phyloP scores from a whole-genome alignment of 1,140 invertebrate genomes.

The Copidosoma floridanum region DNA sequence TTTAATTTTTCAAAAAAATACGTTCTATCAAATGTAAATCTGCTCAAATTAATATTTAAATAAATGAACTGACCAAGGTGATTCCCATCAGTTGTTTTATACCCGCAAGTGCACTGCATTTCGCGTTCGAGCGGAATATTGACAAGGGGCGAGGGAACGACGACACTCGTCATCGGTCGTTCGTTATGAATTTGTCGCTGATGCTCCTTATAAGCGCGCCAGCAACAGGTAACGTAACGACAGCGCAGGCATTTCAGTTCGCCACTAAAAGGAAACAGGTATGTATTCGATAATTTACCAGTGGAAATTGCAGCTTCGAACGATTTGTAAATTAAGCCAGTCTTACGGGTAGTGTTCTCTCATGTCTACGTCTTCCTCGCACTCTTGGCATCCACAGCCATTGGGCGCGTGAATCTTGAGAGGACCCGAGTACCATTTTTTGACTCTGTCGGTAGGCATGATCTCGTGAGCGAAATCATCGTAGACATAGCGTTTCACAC shows the following conservation, averaged over 20 bases:
- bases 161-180: conserved; percentile 58
- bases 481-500: conserved; percentile 54
- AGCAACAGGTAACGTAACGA: conserved; percentile 73
- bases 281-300: conserved; percentile 6
- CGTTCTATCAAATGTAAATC: too few relatives aligned
- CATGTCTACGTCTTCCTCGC: conserved; percentile 64
- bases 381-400: conserved; percentile 64
- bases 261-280: conserved; percentile 59
- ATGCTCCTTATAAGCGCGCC: conserved; percentile 72
- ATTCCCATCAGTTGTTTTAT: conserved; percentile 65
- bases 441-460: conserved; percentile 38
- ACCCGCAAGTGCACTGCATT: conserved; percentile 76
- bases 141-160: conserved; percentile 54
- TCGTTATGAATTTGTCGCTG: conserved; percentile 62
- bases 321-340: too few relatives aligned
- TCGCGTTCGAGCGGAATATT: conserved; percentile 58
- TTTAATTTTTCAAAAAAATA: too few relatives aligned
- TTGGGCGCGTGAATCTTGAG: conserved; percentile 37
- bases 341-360: conserved; percentile 70
- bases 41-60: neutral
- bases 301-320: neutral
- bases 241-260: conserved; percentile 72
- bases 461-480: conserved; percentile 29
- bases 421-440: conserved; percentile 45
- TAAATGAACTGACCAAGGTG: conserved; percentile 38